phyloP scores from a whole-genome alignment of 2,888 invertebrate genomes.

The Pristionchus fissidentatus region DNA sequence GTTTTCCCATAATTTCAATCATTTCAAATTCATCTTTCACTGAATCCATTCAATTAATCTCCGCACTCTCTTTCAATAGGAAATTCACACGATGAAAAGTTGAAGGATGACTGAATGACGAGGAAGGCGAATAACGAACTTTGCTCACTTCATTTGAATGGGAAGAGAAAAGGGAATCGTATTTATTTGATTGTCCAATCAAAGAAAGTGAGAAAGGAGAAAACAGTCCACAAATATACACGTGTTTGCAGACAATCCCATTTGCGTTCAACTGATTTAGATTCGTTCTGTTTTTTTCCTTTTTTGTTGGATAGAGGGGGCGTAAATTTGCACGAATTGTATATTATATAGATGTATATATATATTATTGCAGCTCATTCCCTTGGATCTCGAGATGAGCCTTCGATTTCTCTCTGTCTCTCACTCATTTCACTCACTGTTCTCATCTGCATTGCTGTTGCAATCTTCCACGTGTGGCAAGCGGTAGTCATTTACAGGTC shows the following conservation, averaged over 20 bases:
- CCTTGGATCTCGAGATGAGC: conserved; percentile 57
- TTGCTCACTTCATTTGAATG: no score
- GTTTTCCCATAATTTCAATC: neutral
- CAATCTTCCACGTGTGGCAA: conserved; percentile 70
- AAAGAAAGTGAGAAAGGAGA: no score
- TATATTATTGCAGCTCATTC: conserved; percentile 54
- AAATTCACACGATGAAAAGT: neutral
- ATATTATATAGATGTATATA: no score
- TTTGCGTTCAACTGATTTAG: neutral
- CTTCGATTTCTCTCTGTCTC: conserved; percentile 53
- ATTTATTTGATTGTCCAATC: no score
- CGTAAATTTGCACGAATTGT: neutral
- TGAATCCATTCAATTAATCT: neutral
- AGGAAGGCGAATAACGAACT: neutral
- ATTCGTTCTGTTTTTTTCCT: neutral
- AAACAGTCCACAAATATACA: neutral
- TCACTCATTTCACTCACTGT: conserved; percentile 64
- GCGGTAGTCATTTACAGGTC: conserved; percentile 69
- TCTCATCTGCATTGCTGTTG: conserved; percentile 64
- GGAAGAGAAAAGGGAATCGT: neutral
- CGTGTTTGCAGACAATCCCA: neutral
- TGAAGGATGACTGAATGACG: neutral
- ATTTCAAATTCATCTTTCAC: neutral
- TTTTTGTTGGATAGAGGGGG: neutral
- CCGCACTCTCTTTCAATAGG: neutral